Percentiles rank a stretch among this genome's conserved stretches.
Evolutionary conservation across 1,140 invertebrate species (phyloP).

Genomic region (Melanaphis sacchari): DNA sequence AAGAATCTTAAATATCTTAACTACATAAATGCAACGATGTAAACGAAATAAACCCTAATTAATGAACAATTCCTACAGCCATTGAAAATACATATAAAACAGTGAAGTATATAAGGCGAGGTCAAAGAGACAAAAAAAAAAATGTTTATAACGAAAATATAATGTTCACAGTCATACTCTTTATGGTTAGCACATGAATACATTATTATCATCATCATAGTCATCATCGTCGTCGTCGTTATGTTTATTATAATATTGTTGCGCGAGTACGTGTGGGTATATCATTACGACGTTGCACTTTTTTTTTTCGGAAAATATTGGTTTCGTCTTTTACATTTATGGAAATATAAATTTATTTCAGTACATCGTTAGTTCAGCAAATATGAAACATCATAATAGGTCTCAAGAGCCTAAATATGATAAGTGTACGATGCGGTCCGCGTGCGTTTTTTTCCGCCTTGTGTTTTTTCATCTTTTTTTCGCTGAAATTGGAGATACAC

Average conservation of each 20-base stretch:
- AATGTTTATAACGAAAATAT: background rate
- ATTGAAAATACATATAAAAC: background rate
- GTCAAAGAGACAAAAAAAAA: background rate
- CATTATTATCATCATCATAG: background rate
- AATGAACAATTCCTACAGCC: background rate
- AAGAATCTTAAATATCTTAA: background rate
- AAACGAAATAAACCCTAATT: background rate
- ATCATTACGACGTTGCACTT: background rate
- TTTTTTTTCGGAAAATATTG: slow-evolving; percentile 1
- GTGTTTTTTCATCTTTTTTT: background rate
- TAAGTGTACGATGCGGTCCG: background rate
- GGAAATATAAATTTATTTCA: slow-evolving; percentile 16
- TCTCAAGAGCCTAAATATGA: slow-evolving; percentile 30
- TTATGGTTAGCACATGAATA: background rate
- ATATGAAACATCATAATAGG: slow-evolving; percentile 8
- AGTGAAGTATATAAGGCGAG: background rate
- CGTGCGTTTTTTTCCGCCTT: background rate
- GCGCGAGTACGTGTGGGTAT: background rate
- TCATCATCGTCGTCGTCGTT: background rate
- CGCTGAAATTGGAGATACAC: background rate
- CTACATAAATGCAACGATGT: background rate
- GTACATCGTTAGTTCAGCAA: slow-evolving; percentile 8
- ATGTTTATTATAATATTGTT: background rate
- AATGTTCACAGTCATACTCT: background rate
- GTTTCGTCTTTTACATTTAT: slow-evolving; percentile 1